phyloP scores from a whole-genome alignment of 2,888 invertebrate species.

The Ptychoptera albimana region DNA sequence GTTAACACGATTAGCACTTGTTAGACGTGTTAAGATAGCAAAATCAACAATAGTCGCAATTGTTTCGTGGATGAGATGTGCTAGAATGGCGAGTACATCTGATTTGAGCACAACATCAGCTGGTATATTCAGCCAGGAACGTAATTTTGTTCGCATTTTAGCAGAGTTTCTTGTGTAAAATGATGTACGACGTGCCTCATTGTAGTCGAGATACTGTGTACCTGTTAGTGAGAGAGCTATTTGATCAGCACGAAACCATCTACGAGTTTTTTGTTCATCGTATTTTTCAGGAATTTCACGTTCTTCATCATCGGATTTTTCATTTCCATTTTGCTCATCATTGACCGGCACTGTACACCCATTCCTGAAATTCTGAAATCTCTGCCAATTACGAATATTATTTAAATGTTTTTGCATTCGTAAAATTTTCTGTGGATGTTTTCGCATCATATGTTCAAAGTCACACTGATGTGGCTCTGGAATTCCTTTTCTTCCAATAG shows the following conservation, averaged over 20 bases:
- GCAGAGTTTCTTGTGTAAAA: constrained; percentile 41
- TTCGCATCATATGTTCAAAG: constrained; percentile 67
- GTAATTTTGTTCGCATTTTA: constrained; percentile 39
- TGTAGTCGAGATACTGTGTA: constrained; percentile 57
- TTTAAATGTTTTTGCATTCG: constrained; percentile 58
- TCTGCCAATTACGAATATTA: constrained; percentile 33
- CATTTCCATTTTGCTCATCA: constrained; percentile 24
- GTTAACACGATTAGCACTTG: constrained; percentile 46
- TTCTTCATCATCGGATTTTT: constrained; percentile 38
- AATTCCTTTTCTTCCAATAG: constrained; percentile 45
- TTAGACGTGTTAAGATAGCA: constrained; percentile 64
- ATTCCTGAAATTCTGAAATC: constrained; percentile 23
- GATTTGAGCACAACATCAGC: constrained; percentile 43
- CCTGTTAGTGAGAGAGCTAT: constrained; percentile 39
- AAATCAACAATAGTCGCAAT: constrained; percentile 79
- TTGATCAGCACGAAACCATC: constrained; percentile 39
- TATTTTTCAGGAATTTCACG: constrained; percentile 33
- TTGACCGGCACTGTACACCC: constrained; percentile 26
- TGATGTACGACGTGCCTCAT: constrained; percentile 60
- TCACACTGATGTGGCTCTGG: constrained; percentile 40
- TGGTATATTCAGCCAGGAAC: constrained; percentile 44
- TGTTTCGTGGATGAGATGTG: constrained; percentile 79
- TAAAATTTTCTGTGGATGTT: constrained; percentile 60
- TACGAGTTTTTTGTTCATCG: constrained; percentile 27
- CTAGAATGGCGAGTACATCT: constrained; percentile 58